A percentile compares a stretch with the other conserved stretches of the same genome.
Evolutionary conservation across 92 coral and sea anemone genomes (phyloP).

Genomic region (Parazoanthus atlanticus): DNA sequence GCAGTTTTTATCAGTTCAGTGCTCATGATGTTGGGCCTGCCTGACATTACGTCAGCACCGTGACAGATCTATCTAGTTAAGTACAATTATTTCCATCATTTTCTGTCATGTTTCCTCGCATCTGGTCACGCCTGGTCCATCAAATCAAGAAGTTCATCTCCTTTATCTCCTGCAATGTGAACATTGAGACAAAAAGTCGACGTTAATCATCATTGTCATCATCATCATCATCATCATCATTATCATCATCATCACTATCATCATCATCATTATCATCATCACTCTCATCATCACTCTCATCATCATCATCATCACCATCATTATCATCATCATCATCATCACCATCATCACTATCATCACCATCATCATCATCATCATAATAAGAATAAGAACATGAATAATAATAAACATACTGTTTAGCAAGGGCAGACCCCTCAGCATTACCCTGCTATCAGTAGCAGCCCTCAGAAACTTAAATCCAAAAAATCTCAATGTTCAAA

Average conservation of each 20-base stretch:
- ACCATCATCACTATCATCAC: no score
- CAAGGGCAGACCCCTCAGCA: no score
- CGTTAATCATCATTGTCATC: no score
- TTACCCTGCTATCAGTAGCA: no score
- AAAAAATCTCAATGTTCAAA: no score
- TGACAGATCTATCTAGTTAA: neutral
- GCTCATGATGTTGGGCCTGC: neutral
- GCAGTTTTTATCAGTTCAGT: neutral
- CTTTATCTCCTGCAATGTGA: slow-evolving; percentile 72
- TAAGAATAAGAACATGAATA: neutral
- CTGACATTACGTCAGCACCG: neutral
- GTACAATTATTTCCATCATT: neutral
- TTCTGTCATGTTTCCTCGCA: neutral
- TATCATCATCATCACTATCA: no score
- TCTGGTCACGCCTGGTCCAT: slow-evolving; percentile 86
- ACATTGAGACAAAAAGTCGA: neutral
- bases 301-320: no score
- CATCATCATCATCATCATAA: neutral
- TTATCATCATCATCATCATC: no score
- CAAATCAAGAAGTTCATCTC: slow-evolving; percentile 86
- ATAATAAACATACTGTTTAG: neutral
- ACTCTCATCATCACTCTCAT: no score
- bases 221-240: no score
- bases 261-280: no score
- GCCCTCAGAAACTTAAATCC: no score